Evolutionary conservation across 1,140 invertebrate species (phyloP), one percentile per base, ranked within the genome.

Genomic region (Drosophila orena): DNA sequence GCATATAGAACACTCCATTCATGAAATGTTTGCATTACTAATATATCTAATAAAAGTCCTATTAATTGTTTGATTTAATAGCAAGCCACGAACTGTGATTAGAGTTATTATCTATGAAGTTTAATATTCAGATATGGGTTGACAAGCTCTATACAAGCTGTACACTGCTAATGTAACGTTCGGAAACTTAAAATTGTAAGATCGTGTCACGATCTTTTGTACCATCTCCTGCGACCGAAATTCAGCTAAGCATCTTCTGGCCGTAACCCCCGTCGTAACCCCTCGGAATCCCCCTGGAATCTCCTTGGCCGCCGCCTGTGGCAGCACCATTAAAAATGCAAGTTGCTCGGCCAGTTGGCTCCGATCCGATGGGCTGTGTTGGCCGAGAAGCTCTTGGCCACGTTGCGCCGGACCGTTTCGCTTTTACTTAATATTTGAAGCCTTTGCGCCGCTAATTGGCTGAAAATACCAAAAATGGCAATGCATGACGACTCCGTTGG

Each of bases 391-490:
- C 81, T 85, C 81, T 85, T 73, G 71, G 75, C 69, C 74, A 83
- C 75, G 80, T 83, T 84, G 83, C 69, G 80, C 58, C 60, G 56
- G 79, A 62, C 79, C 76, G 76, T 88, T 89, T 89, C 84, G 84
- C 84, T 88, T 88, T 88, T 88, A 89, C 84, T 88, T 83, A 79
- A 89, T 81, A 90, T 90, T 90, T 90, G 69, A 80, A 81, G 78
- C 76, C 84, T 90, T 90, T 86, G 88, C 79, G 79, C 79, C 86
- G 79, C 86, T 90, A 90, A 90, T 90, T 90, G 86, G 86, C 86
- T 83, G 79, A 90, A 90, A 90, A 90, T 90, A 90, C 86, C 86
- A 90, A 90, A 90, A 90, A 90, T 86, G 86, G 86, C 81, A 83
- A 89, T 89, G 76, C 80, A 84, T 89, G 79, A 83, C 76, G 77